Evolutionary conservation across 1,140 invertebrate genomes (phyloP).

Genomic region (Drosophila burlai): DNA sequence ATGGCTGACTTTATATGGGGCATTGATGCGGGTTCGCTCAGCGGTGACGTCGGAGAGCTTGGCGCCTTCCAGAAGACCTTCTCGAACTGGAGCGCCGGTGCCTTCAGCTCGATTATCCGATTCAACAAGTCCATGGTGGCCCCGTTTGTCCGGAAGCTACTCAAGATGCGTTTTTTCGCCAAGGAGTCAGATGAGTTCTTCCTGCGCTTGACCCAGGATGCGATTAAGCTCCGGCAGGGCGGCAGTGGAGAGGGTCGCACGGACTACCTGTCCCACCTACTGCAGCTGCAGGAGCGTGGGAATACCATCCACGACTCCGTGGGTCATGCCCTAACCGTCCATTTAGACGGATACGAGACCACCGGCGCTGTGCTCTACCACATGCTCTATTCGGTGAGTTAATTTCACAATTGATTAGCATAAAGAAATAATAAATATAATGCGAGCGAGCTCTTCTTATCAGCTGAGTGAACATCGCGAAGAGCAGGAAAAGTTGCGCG

Average conservation of each 20-base stretch:
- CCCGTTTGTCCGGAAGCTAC: slow-evolving; percentile 42
- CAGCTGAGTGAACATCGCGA: slow-evolving; percentile 61
- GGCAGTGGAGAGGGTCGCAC: slow-evolving; percentile 48
- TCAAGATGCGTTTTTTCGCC: slow-evolving; percentile 52
- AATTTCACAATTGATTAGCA: background rate
- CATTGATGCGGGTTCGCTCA: slow-evolving; percentile 75
- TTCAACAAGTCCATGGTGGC: slow-evolving; percentile 60
- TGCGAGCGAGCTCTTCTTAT: slow-evolving; percentile 10
- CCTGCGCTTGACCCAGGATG: slow-evolving; percentile 63
- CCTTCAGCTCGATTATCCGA: slow-evolving; percentile 37
- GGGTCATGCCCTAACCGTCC: slow-evolving; percentile 86
- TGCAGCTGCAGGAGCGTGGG: slow-evolving; percentile 81
- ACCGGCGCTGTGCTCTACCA: slow-evolving; percentile 65
- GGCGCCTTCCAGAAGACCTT: slow-evolving; percentile 58
- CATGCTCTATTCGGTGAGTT: slow-evolving; percentile 64
- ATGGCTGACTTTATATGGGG: slow-evolving; percentile 86
- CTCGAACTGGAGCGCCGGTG: slow-evolving; percentile 30
- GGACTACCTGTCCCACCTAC: slow-evolving; percentile 80
- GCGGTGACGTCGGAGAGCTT: slow-evolving; percentile 43
- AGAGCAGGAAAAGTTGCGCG: slow-evolving; percentile 58
- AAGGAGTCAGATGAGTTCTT: slow-evolving; percentile 67
- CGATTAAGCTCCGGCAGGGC: slow-evolving; percentile 64
- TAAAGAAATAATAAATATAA: slow-evolving; percentile 10
- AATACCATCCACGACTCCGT: slow-evolving; percentile 87
- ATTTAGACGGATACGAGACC: slow-evolving; percentile 88